Base-by-base conservation (phyloP, 1,140 invertebrate species). In the Hypsibius dujardini region DNA sequence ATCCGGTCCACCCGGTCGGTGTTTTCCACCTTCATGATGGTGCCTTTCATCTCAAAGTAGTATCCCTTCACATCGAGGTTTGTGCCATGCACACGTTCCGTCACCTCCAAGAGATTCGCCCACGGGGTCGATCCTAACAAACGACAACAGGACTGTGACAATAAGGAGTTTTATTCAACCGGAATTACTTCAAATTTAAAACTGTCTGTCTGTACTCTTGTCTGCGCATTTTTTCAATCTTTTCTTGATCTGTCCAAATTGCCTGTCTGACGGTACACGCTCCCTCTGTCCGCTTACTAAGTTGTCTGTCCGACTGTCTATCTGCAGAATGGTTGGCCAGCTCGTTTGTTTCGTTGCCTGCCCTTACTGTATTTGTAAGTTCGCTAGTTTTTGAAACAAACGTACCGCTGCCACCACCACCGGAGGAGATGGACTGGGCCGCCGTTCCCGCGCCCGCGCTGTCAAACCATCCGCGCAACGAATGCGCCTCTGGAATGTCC, bases 381-480 rank as follows among this genome's bases (percentile, higher is more conserved):
- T 71, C 2, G 15, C 28, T 28, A 45, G 28, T 40, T 70, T 71
- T 15, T 70, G 28, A 71, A 42, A 15, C 46, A 28, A 7, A 59
- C 40, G 15, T 15, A 3, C 71, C 14, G 15, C 40, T 47, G 15
- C 72, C 69, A 47, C 46, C 47, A 46, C 74, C 71, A 59, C 75
- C 74, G 46, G 82, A 82, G 15, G 87, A 88, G 14, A 90, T 82
- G 76, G 85, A 85, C 70, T 80, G 83, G 2, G 82, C 76, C 42
- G 86, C 83, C 72, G 83, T 80, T 40, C 82, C 79, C 2, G 81
- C 83, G 15, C 88, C 89, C 47, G 85, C 86, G 69, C 85, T 85
- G 75, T 92, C 90, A 77, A 85, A 97, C 94, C 94, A 98, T 46
- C 90, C 90, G 70, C 87, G 84, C 46, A 97, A 81, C 73, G 85